These are phyloP conservation scores for Otus sunia DNA, from an alignment of 2,113 vertebrate genomes.

Conservation along the genomic window DNA sequence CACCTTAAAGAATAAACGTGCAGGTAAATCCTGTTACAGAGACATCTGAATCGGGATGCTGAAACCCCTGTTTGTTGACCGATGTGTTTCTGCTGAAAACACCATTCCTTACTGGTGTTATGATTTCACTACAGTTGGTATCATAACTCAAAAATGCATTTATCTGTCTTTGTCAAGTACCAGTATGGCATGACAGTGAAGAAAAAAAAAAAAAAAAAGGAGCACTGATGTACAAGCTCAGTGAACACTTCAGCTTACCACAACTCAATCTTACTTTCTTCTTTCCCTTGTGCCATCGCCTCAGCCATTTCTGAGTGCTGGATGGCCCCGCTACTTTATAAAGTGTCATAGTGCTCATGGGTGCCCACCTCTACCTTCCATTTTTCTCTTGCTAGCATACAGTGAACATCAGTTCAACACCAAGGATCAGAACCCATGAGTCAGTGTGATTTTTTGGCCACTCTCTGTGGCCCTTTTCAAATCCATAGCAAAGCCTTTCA, in stretches of 20 bases:
- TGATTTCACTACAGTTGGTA: background rate
- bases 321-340: background rate
- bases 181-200: background rate
- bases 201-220: background rate
- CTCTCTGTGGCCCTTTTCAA: background rate
- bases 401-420: background rate
- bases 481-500: conserved; percentile 12
- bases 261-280: background rate
- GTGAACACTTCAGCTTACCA: background rate
- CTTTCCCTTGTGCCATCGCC: background rate
- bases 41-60: background rate
- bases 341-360: background rate
- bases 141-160: background rate
- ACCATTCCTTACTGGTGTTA: background rate
- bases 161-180: background rate
- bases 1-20: background rate
- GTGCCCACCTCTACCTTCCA: background rate
- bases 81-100: conserved; percentile 3
- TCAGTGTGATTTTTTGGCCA: background rate
- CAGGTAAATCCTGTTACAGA: background rate
- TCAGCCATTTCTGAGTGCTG: background rate
- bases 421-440: background rate
- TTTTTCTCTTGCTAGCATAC: background rate
- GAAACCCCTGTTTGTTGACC: background rate
- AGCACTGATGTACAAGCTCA: background rate